These are phyloP conservation scores for Garrulus glandarius DNA, from an alignment of 2,797 vertebrate genomes.

Conservation along the genomic window DNA sequence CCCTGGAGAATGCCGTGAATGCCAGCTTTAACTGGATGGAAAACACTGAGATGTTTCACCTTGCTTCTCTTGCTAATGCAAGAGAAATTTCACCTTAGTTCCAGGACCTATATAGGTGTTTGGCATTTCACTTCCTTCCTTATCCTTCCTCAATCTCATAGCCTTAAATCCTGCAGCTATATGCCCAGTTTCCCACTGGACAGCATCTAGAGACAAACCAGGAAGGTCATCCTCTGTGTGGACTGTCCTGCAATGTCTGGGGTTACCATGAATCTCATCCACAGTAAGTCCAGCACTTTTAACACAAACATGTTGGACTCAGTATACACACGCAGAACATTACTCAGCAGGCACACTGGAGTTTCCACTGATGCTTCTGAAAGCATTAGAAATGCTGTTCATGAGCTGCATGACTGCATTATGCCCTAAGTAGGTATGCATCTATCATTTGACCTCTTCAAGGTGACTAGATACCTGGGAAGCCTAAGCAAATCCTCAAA, in stretches of 20 bases:
- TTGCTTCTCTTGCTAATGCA: not conserved
- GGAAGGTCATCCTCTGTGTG: not conserved
- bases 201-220: not conserved
- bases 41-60: not conserved
- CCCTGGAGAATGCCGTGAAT: not conserved
- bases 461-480: not conserved
- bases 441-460: not conserved
- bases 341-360: accelerated
- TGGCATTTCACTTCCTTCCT: not conserved
- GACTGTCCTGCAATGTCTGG: not conserved
- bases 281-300: not conserved
- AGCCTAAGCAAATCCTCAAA: not conserved
- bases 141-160: not conserved
- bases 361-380: not conserved
- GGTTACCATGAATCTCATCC: not conserved
- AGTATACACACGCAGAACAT: not conserved
- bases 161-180: not conserved
- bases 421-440: not conserved
- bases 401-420: not conserved
- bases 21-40: not conserved
- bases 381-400: not conserved
- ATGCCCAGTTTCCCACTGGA: not conserved
- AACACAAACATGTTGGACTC: not conserved
- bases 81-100: not conserved
- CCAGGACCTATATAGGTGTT: not conserved